Evolutionary conservation across 1,140 invertebrate species (phyloP).

Genomic region (Euborellia annulipes): DNA sequence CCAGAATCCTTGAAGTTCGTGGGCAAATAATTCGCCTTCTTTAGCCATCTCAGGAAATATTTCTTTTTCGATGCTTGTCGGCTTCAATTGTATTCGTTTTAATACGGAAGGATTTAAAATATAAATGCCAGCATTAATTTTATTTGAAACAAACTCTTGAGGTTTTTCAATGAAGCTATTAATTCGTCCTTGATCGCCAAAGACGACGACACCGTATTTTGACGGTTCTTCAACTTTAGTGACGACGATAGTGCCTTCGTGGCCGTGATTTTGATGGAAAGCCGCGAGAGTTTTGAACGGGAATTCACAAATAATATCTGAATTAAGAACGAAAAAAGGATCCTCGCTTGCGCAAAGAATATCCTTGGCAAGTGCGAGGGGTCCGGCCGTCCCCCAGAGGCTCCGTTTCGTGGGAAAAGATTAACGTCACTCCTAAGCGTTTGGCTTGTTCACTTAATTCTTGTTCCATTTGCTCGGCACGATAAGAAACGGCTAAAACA

Average conservation of each 20-base stretch:
- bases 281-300: conserved; percentile 89
- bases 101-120: conserved; percentile 88
- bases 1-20: conserved; percentile 95
- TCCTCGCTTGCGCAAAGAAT: conserved; percentile 55
- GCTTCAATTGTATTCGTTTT: conserved; percentile 76
- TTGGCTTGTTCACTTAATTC: conserved; percentile 76
- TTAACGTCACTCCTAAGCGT: conserved; percentile 66
- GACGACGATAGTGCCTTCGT: conserved; percentile 96
- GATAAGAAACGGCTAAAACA: conserved; percentile 92
- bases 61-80: conserved; percentile 98
- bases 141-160: conserved; percentile 98
- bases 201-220: conserved; percentile 97
- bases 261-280: conserved; percentile 86
- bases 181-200: conserved; percentile 72
- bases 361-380: conserved; percentile 77
- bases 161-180: conserved; percentile 96
- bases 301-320: conserved; percentile 98
- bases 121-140: conserved; percentile 99
- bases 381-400: conserved; percentile 99
- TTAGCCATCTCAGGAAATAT: conserved; percentile 90
- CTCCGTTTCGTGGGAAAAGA: conserved; percentile 90
- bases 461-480: conserved; percentile 95
- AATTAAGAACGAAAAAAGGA: conserved; percentile 97
- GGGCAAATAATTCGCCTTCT: conserved; percentile 76
- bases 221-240: conserved; percentile 98